Conservation (phyloP, 2,113 vertebrate genomes). For the Oceanodroma tethys region DNA sequence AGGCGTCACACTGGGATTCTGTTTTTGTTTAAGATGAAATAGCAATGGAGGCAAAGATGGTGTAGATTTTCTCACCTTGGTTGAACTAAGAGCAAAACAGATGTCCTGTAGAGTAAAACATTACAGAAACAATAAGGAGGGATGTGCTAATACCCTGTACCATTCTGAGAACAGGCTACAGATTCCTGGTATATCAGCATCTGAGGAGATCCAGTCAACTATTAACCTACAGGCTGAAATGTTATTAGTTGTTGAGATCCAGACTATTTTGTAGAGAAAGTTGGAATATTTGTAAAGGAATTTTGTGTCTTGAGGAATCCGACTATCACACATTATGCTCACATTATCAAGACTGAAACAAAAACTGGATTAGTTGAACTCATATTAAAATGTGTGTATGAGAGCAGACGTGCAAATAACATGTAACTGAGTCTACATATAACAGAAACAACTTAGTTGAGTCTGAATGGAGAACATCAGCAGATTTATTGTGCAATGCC, state of each 20-base stretch:
- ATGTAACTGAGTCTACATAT: background rate
- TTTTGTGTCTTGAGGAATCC: background rate
- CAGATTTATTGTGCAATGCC: background rate
- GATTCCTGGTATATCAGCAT: background rate
- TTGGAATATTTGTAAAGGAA: background rate
- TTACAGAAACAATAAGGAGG: background rate
- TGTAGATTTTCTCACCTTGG: background rate
- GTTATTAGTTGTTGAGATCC: background rate
- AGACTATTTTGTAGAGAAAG: background rate
- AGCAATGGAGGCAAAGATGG: background rate
- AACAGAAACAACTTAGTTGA: background rate
- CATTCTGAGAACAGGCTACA: background rate
- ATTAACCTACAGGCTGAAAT: background rate
- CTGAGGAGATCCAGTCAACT: background rate
- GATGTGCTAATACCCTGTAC: background rate
- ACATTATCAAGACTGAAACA: background rate
- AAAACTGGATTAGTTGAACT: background rate
- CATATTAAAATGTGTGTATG: background rate
- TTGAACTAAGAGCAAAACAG: background rate
- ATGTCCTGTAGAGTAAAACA: background rate
- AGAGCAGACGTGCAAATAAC: background rate
- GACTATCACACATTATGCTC: background rate
- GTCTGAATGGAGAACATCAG: background rate
- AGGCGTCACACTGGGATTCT: background rate
- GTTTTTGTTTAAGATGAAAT: background rate